These are phyloP conservation scores for Meteorus colon DNA, from an alignment of 2,888 invertebrate species.

Conservation along the genomic window DNA sequence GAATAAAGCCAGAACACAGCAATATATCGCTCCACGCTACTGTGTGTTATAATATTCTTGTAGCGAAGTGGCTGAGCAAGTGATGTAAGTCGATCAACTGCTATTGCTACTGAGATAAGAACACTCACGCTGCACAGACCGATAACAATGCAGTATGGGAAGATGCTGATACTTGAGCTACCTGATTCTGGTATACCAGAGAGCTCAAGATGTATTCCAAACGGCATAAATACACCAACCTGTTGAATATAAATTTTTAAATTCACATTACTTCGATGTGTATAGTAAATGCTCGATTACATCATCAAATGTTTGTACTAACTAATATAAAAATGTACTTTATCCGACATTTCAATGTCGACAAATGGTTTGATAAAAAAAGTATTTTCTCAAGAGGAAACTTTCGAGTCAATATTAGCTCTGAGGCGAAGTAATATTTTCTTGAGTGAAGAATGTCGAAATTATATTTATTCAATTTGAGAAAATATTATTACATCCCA, in stretches of 20 bases:
- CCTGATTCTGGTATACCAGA: conserved; percentile 73
- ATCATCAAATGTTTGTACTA: too few species aligned
- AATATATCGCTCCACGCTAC: conserved; percentile 77
- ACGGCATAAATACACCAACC: conserved; percentile 77
- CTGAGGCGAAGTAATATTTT: too few species aligned
- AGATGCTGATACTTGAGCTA: conserved; percentile 74
- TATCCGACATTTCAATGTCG: too few species aligned
- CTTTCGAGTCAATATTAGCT: too few species aligned
- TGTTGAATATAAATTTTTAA: conserved; percentile 52
- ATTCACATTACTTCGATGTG: neutral
- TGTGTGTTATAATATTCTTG: conserved; percentile 79
- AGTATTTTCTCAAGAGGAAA: too few species aligned
- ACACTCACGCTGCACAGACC: conserved; percentile 78
- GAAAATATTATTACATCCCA: too few species aligned
- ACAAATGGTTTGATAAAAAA: too few species aligned
- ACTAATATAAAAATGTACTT: too few species aligned
- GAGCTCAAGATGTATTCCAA: conserved; percentile 77
- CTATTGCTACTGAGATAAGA: conserved; percentile 78
- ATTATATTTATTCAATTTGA: too few species aligned
- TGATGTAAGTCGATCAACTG: conserved; percentile 78
- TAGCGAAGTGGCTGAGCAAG: conserved; percentile 79
- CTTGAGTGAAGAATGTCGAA: too few species aligned
- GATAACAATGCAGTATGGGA: conserved; percentile 77
- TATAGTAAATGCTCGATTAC: neutral
- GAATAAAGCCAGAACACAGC: conserved; percentile 78